Conservation (phyloP, 2,888 invertebrate genomes). For the Torymus auratus region DNA sequence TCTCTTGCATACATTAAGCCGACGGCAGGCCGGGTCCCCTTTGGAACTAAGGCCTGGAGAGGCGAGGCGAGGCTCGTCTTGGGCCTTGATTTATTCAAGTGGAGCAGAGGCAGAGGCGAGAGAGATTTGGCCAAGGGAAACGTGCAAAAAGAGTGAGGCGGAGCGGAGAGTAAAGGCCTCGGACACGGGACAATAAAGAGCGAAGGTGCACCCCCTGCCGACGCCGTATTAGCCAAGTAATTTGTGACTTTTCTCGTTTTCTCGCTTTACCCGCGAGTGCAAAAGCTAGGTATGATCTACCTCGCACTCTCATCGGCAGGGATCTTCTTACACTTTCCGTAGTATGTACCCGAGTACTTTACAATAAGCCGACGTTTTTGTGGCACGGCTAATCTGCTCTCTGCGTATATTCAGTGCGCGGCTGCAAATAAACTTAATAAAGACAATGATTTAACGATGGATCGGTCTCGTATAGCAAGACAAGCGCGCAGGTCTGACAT, state of each 20-base stretch:
- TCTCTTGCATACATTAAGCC: slow-evolving; percentile 36
- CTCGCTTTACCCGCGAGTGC: not conserved
- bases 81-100: slow-evolving; percentile 68
- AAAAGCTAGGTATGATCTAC: not conserved
- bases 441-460: too few species aligned
- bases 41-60: slow-evolving; percentile 23
- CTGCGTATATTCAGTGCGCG: too few species aligned
- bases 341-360: too few species aligned
- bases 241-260: slow-evolving; percentile 2
- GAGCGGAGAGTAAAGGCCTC: not conserved
- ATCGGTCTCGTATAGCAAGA: too few species aligned
- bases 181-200: slow-evolving; percentile 14
- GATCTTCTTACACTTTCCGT: too few species aligned
- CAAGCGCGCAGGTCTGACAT: too few species aligned
- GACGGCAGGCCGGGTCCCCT: not conserved
- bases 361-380: too few species aligned
- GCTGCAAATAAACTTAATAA: too few species aligned
- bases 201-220: not conserved
- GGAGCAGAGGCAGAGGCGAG: slow-evolving; percentile 61
- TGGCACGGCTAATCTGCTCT: too few species aligned
- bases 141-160: slow-evolving; percentile 19
- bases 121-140: not conserved
- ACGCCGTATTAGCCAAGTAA: too few species aligned
- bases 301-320: not conserved
- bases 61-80: not conserved